Conservation (phyloP, 2,888 invertebrate species). For the Scaptomyza flava region DNA sequence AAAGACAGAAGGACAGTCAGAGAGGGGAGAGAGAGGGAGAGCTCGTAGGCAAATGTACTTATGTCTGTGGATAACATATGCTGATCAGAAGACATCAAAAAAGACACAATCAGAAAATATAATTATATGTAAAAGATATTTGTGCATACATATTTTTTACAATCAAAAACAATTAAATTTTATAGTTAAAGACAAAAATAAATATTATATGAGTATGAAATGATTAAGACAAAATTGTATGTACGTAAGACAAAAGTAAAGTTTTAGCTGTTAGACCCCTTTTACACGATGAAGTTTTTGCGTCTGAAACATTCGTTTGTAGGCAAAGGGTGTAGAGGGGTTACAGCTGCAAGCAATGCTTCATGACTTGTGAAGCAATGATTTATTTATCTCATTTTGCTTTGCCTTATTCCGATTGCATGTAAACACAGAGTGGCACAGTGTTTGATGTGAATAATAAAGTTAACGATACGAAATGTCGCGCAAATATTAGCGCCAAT, state of each 20-base stretch:
- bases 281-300: no score
- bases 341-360: no score
- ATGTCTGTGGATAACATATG: conserved; percentile 32
- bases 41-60: conserved; percentile 6
- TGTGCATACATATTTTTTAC: conserved; percentile 14
- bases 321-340: no score
- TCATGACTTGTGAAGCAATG: no score
- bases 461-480: no score
- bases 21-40: conserved; percentile 8
- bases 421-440: no score
- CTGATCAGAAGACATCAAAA: conserved; percentile 52
- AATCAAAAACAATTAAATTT: conserved; percentile 27
- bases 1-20: conserved; percentile 7
- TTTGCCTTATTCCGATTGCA: no score
- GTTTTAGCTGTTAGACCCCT: conserved; percentile 5
- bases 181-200: conserved; percentile 42
- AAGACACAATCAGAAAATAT: conserved; percentile 51
- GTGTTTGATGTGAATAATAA: no score
- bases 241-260: conserved; percentile 39
- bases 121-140: conserved; percentile 23
- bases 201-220: conserved; percentile 41
- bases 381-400: no score
- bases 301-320: no score
- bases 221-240: conserved; percentile 19
- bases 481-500: no score